Conservation (phyloP, 2,797 vertebrate genomes). For the Esox lucius region DNA sequence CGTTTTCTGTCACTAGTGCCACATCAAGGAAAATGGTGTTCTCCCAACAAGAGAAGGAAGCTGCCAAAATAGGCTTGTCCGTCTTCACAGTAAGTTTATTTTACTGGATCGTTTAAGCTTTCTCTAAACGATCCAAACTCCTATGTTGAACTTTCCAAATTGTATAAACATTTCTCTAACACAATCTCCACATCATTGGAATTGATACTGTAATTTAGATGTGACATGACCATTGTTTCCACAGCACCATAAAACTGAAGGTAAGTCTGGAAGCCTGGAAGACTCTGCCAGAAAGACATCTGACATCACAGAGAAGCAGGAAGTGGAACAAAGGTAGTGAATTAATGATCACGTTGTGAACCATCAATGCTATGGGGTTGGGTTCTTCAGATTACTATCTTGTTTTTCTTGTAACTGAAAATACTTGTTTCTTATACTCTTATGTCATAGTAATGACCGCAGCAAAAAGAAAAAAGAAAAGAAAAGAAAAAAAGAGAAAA, state of each 20-base stretch:
- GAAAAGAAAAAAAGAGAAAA: slow-evolving; percentile 84
- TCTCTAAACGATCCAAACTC: not conserved
- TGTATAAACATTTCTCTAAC: not conserved
- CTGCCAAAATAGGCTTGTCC: slow-evolving; percentile 86
- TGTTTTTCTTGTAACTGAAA: not conserved
- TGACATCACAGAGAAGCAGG: slow-evolving; percentile 43
- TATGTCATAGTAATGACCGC: slow-evolving; percentile 63
- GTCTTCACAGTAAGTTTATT: slow-evolving; percentile 84
- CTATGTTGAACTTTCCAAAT: not conserved
- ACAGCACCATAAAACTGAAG: slow-evolving; percentile 73
- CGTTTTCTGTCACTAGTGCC: slow-evolving; percentile 66
- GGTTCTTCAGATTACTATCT: not conserved
- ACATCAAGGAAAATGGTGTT: slow-evolving; percentile 80
- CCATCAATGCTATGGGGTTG: not conserved
- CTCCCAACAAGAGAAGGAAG: slow-evolving; percentile 92
- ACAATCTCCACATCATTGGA: not conserved
- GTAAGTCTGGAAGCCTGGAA: slow-evolving; percentile 38
- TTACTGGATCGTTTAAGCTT: not conserved
- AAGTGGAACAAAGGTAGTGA: slow-evolving; percentile 56
- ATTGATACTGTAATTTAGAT: not conserved
- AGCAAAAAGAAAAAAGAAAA: slow-evolving; percentile 89
- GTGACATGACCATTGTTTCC: slow-evolving; percentile 23
- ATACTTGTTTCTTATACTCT: not conserved
- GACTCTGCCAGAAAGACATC: slow-evolving; percentile 35
- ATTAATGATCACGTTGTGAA: not conserved